Conservation (phyloP, 53 echinoderm and acorn worm species). For the Echinometra lucunter region DNA sequence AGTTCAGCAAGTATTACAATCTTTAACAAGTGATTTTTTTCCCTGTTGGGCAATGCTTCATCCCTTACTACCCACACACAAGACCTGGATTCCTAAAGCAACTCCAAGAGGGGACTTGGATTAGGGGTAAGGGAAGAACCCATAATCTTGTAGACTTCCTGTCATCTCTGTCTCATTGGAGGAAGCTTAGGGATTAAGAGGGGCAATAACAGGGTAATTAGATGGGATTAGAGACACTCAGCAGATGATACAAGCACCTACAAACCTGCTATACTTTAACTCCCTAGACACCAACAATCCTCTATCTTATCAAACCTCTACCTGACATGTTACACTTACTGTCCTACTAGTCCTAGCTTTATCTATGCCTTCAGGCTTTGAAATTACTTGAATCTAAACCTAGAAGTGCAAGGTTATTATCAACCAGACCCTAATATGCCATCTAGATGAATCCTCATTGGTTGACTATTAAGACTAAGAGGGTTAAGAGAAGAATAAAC, state of each 20-base stretch:
- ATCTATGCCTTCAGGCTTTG: background rate
- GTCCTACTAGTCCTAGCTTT: background rate
- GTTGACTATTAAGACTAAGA: background rate
- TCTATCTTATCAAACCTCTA: background rate
- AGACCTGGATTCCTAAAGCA: background rate
- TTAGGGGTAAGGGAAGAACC: conserved; percentile 19
- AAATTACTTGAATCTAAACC: background rate
- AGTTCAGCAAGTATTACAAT: background rate
- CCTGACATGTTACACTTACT: background rate
- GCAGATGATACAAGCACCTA: conserved; percentile 35
- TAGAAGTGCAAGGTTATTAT: background rate
- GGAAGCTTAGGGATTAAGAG: conserved; percentile 52
- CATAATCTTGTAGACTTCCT: conserved; percentile 60
- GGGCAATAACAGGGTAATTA: conserved; percentile 60
- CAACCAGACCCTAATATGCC: background rate
- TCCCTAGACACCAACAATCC: background rate
- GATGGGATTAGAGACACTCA: conserved; percentile 51
- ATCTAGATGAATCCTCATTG: background rate
- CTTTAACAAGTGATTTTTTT: background rate
- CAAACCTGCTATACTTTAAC: background rate
- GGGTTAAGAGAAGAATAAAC: background rate
- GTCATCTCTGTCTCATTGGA: conserved; percentile 45
- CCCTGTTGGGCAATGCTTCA: background rate
- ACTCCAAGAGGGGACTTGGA: conserved; percentile 34
- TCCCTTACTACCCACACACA: conserved; percentile 17